phyloP scores from a whole-genome alignment of 2,797 vertebrate genomes.

The Pelochelys cantorii region DNA sequence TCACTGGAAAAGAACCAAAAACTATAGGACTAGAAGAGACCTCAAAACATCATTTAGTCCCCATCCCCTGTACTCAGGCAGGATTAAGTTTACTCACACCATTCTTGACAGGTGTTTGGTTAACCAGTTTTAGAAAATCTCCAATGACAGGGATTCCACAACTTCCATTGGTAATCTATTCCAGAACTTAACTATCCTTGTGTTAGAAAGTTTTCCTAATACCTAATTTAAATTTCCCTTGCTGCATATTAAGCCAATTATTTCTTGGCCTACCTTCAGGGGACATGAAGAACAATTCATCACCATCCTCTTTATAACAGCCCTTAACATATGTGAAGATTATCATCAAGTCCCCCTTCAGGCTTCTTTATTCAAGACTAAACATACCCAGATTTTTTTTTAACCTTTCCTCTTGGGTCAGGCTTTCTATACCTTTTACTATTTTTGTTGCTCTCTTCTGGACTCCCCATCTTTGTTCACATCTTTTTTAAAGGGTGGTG shows the following conservation, averaged over 20 bases:
- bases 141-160: neutral
- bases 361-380: neutral
- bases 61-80: neutral
- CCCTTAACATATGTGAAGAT: neutral
- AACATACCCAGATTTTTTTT: neutral
- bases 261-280: neutral
- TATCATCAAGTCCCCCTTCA: neutral
- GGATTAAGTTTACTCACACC: neutral
- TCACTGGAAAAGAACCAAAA: neutral
- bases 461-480: neutral
- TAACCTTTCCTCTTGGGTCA: neutral
- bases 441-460: neutral
- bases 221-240: neutral
- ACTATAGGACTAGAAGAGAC: neutral
- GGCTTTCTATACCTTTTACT: neutral
- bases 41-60: neutral
- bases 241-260: neutral
- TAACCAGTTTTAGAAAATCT: neutral
- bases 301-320: neutral
- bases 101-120: neutral
- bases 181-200: neutral
- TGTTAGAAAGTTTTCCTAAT: neutral
- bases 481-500: neutral
- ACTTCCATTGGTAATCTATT: neutral
- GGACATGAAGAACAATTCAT: neutral